A percentile compares a stretch with the other conserved stretches of the same genome.
Evolutionary conservation across 1,140 invertebrate genomes (phyloP).

Genomic region (Vanessa atalanta): DNA sequence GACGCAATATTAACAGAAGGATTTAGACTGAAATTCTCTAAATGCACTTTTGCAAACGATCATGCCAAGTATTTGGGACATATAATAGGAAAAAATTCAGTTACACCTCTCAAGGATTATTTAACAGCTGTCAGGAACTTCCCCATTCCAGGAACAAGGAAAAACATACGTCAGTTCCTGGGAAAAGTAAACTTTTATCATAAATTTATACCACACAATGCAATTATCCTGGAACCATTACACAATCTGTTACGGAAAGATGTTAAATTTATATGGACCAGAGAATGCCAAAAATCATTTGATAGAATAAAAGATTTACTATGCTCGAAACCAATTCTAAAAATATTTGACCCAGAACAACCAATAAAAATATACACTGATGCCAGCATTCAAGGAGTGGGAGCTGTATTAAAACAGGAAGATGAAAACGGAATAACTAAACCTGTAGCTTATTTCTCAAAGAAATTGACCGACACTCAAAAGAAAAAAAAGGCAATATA

Average conservation of each 20-base stretch:
- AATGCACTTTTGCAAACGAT: too few species aligned
- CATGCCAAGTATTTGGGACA: constrained; percentile 25
- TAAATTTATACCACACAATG: constrained; percentile 45
- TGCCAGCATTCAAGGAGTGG: constrained; percentile 23
- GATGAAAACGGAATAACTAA: background rate
- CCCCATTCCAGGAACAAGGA: constrained; percentile 32
- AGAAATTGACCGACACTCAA: too few species aligned
- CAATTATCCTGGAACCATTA: constrained; percentile 25
- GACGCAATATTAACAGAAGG: too few species aligned
- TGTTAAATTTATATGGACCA: constrained; percentile 48
- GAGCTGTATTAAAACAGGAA: constrained; percentile 26
- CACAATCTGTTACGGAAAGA: constrained; percentile 30
- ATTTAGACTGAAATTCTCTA: too few species aligned
- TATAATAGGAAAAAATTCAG: constrained; percentile 29
- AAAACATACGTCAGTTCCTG: constrained; percentile 28
- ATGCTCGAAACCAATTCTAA: constrained; percentile 57
- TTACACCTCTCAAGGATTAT: constrained; percentile 25
- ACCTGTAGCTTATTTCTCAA: too few species aligned
- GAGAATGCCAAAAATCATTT: constrained; percentile 55
- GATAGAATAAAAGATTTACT: constrained; percentile 54
- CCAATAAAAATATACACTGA: constrained; percentile 34
- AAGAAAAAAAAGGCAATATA: too few species aligned
- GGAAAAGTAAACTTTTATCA: constrained; percentile 32
- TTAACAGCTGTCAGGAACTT: constrained; percentile 31
- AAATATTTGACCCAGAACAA: constrained; percentile 51